phyloP scores from a whole-genome alignment of 2,888 invertebrate species.

The Odontocolon sp. region DNA sequence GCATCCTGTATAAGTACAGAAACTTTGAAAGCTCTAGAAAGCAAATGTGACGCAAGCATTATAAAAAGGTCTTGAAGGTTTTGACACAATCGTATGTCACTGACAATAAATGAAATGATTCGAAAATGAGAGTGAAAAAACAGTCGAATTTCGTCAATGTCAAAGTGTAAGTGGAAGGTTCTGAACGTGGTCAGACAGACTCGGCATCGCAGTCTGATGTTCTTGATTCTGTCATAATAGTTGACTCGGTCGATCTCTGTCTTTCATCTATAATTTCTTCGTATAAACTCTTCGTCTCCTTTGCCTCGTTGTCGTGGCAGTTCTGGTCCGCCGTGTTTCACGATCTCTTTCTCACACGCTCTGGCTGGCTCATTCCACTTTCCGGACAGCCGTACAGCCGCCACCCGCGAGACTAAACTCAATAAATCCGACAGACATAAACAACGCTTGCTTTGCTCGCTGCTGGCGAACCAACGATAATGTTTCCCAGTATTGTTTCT shows the following conservation, averaged over 20 bases:
- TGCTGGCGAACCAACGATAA: constrained; percentile 32
- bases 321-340: neutral
- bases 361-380: constrained; percentile 14
- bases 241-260: neutral
- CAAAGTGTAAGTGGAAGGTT: constrained; percentile 54
- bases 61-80: no score
- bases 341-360: constrained; percentile 11
- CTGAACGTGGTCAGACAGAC: neutral
- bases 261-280: constrained; percentile 23
- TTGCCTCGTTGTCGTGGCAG: neutral
- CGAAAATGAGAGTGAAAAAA: constrained; percentile 1
- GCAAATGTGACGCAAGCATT: no score
- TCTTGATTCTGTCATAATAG: neutral
- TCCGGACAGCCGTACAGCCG: constrained; percentile 10
- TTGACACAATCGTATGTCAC: no score
- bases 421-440: constrained; percentile 52
- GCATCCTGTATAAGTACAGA: no score
- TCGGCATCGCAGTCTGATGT: neutral
- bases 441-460: constrained; percentile 33
- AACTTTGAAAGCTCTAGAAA: no score
- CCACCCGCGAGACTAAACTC: constrained; percentile 51
- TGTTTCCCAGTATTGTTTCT: constrained; percentile 41
- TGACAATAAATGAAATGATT: neutral
- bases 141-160: constrained; percentile 33
- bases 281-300: constrained; percentile 4